These are phyloP conservation scores for Mirounga angustirostris DNA, from an alignment of 2,113 vertebrate species.

Conservation along the genomic window DNA sequence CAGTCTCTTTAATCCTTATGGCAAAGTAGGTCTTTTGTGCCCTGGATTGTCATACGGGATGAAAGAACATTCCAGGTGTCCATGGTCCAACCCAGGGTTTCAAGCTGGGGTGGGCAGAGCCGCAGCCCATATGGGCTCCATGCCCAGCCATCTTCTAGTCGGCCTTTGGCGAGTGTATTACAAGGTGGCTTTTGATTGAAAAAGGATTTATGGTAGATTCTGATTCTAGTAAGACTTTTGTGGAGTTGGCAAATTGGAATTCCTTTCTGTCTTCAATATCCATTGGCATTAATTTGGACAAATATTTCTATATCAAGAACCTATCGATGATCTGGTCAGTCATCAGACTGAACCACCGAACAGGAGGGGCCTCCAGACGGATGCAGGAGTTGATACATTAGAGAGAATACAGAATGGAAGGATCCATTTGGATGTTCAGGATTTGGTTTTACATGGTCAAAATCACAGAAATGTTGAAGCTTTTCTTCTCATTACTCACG, in stretches of 20 bases:
- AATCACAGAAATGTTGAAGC: too few species aligned
- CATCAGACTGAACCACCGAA: rapidly evolving
- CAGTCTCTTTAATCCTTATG: neutral
- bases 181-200: neutral
- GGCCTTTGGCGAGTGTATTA: neutral
- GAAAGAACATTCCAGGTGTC: too few species aligned
- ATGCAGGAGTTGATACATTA: rapidly evolving
- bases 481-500: neutral
- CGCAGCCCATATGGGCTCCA: rapidly evolving
- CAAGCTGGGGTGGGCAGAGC: too few species aligned
- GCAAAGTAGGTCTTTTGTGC: neutral
- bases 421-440: rapidly evolving
- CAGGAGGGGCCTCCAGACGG: rapidly evolving
- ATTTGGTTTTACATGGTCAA: neutral
- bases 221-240: neutral
- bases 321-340: rapidly evolving
- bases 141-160: neutral
- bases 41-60: rapidly evolving
- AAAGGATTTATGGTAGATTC: neutral
- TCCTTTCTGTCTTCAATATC: neutral
- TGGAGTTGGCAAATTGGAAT: neutral
- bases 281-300: neutral
- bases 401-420: neutral
- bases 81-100: neutral
- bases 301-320: neutral